Base-by-base conservation (phyloP, 2,888 invertebrate species). In the Leptarthrus brevirostris region DNA sequence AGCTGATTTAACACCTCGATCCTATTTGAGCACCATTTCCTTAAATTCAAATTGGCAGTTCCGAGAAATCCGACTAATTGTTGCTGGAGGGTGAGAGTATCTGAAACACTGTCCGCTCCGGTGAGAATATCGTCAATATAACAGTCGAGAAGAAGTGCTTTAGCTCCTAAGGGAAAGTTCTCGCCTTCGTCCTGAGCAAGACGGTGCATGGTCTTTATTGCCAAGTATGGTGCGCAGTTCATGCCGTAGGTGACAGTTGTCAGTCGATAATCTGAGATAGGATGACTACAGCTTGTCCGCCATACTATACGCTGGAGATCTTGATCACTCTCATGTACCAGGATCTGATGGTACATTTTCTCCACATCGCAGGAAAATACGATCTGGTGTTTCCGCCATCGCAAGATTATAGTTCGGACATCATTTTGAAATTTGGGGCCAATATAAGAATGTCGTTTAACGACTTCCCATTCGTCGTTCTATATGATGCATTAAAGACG, bases 281-380 rank as follows among this genome's bases (percentile, higher is more conserved):
- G 47, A 14, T 14, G 47, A 6, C 8, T 53, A 16, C 53, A 53
- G 10, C n/a, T n/a, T n/a, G n/a, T n/a, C n/a, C n/a, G n/a, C n/a
- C n/a, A n/a, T n/a, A 24, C 24, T 14, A 56, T 56, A 5, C 24
- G 26, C 10, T 56, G 56, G n/a, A 26, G 2, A 3, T 6, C n/a
- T 5, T 6, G 24, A 30, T 56, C 14, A 12, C 26, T 26, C 14
- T 12, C 3, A 5, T 14, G 6, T 24, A 56, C 26, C 1, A 16
- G 8, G 14, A 56, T 56, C 26, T 56, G 56, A 1, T 26, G 24
- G 26, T 26, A 56, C 26, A 56, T 56, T 12, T 56, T 56, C 14
- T 56, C 56, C 1, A 56, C 26, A 16, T 56, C 56, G 12, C 20
- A 24, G 1, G 26, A 14, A 26, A 14, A 56, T 24, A n/a, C 56